Percentiles rank a stretch among this genome's conserved stretches.
Evolutionary conservation across 2,797 vertebrate species (phyloP).

Genomic region (Protosalanx chinensis): DNA sequence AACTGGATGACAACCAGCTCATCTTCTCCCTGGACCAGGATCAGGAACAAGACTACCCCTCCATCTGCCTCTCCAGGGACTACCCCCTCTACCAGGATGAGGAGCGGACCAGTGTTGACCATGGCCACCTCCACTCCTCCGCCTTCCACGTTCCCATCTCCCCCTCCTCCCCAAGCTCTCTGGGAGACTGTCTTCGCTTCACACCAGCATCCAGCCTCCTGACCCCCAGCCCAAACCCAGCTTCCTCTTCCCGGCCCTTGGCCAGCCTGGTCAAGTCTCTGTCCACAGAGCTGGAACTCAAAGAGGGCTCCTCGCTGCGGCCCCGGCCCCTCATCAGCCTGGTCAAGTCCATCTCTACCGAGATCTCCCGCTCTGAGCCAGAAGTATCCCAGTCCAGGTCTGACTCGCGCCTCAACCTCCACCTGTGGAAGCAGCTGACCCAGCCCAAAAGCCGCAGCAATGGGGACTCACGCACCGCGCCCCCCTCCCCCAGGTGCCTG

Average conservation of each 20-base stretch:
- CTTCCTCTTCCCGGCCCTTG: slow-evolving; percentile 67
- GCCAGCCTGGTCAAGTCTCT: slow-evolving; percentile 78
- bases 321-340: slow-evolving; percentile 76
- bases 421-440: slow-evolving; percentile 80
- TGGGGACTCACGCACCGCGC: slow-evolving; percentile 79
- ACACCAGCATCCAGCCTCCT: slow-evolving; percentile 54
- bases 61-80: slow-evolving; percentile 50
- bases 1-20: slow-evolving; percentile 67
- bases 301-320: slow-evolving; percentile 66
- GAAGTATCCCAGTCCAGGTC: slow-evolving; percentile 83
- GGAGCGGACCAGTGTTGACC: slow-evolving; percentile 6
- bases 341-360: slow-evolving; percentile 84
- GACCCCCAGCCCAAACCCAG: slow-evolving; percentile 43
- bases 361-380: slow-evolving; percentile 76
- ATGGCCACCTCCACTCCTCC: slow-evolving; percentile 37
- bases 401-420: slow-evolving; percentile 80
- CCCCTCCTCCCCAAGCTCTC: slow-evolving; percentile 63
- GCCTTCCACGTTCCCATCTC: slow-evolving; percentile 64
- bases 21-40: slow-evolving; percentile 67
- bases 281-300: slow-evolving; percentile 77
- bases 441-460: slow-evolving; percentile 67
- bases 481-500: slow-evolving; percentile 74
- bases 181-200: slow-evolving; percentile 57
- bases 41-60: slow-evolving; percentile 55
- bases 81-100: slow-evolving; percentile 52